phyloP scores from a whole-genome alignment of 2,888 invertebrate species.

The Artemia sinica region DNA sequence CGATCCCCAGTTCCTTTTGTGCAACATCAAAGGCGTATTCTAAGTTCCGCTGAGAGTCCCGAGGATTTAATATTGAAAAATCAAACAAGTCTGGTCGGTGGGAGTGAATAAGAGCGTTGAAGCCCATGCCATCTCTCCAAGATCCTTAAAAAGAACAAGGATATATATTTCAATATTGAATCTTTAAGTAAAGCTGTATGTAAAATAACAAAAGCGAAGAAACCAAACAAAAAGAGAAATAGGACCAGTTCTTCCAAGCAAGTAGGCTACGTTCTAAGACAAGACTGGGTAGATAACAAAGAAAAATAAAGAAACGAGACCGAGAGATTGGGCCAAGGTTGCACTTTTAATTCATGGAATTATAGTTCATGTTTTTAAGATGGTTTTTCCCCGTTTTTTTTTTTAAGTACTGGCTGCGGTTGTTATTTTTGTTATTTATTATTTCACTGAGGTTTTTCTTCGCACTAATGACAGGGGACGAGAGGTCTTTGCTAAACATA shows the following conservation, averaged over 20 bases:
- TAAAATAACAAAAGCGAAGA: constrained; percentile 33
- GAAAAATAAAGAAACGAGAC: too few relatives aligned
- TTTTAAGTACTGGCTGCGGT: too few relatives aligned
- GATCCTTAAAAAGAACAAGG: constrained; percentile 42
- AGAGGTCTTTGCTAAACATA: too few relatives aligned
- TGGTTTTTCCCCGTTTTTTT: too few relatives aligned
- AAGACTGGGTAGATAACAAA: constrained; percentile 18
- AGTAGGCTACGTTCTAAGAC: constrained; percentile 17
- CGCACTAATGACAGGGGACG: too few relatives aligned
- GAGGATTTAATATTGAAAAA: constrained; percentile 57
- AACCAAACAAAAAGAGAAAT: constrained; percentile 17
- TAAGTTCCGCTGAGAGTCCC: constrained; percentile 78
- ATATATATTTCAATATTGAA: neutral
- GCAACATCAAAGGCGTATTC: constrained; percentile 96
- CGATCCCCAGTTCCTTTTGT: constrained; percentile 77
- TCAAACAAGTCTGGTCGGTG: constrained; percentile 90
- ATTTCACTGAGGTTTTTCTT: too few relatives aligned
- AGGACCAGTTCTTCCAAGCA: neutral
- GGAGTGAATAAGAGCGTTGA: constrained; percentile 94
- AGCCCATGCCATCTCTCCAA: constrained; percentile 90
- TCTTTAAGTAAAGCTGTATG: constrained; percentile 27
- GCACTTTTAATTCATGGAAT: too few relatives aligned
- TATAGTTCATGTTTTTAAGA: too few relatives aligned
- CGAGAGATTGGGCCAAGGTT: too few relatives aligned
- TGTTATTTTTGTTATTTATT: too few relatives aligned